Percentiles rank a stretch among this genome's conserved stretches.
Evolutionary conservation across 2,113 vertebrate species (phyloP).

Genomic region (Ciconia maguari): DNA sequence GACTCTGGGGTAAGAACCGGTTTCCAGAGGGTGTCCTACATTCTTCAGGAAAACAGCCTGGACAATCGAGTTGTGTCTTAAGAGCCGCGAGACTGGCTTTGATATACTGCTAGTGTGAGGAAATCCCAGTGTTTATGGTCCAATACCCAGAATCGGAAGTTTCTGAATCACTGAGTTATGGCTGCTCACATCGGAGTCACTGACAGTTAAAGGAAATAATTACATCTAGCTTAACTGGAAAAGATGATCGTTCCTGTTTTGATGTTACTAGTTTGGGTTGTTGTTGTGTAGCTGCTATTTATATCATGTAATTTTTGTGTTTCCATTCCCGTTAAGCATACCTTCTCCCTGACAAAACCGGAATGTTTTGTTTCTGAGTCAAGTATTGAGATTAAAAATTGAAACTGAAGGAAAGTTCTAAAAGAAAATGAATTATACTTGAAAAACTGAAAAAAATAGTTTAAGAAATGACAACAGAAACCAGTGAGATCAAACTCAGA

Average conservation of each 20-base stretch:
- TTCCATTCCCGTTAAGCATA: background rate
- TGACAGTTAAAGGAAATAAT: background rate
- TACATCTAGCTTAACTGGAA: background rate
- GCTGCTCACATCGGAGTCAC: background rate
- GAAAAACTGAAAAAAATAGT: background rate
- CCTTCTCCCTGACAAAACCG: background rate
- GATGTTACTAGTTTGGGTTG: background rate
- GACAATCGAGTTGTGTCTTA: background rate
- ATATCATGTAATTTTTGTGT: background rate
- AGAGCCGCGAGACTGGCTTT: background rate
- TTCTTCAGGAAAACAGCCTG: background rate
- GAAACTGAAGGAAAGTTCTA: background rate
- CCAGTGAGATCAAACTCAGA: background rate
- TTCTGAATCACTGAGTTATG: background rate
- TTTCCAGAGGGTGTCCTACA: background rate
- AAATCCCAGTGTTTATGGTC: background rate
- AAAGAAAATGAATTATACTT: background rate
- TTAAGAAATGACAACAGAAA: background rate
- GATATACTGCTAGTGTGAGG: background rate
- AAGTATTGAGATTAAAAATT: background rate
- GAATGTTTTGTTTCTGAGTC: background rate
- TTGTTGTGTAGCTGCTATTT: background rate
- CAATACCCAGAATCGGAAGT: background rate
- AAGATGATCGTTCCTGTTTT: background rate
- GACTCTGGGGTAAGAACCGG: background rate